phyloP scores from a whole-genome alignment of 2,797 vertebrate species.

The Saxicola maurus region DNA sequence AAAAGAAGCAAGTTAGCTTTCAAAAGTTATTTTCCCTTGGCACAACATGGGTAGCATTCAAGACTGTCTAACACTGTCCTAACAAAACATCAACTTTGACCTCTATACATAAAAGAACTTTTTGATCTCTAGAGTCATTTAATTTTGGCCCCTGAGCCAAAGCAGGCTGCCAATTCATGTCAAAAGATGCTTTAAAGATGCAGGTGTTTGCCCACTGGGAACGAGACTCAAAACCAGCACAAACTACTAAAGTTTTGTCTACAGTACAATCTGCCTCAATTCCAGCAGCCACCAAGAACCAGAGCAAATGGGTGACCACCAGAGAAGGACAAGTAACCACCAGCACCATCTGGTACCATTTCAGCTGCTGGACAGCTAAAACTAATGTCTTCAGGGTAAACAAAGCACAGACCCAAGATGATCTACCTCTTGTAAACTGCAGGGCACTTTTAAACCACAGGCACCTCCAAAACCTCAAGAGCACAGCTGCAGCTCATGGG shows the following conservation, averaged over 20 bases:
- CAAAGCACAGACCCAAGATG: accelerated
- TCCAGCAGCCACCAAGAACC: background rate
- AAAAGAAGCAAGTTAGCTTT: background rate
- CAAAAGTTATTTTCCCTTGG: background rate
- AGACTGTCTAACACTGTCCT: background rate
- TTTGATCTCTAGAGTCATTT: background rate
- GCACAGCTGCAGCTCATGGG: background rate
- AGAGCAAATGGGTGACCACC: background rate
- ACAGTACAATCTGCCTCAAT: background rate
- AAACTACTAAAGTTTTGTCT: background rate
- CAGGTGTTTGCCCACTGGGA: background rate
- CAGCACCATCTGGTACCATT: background rate
- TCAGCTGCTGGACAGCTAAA: background rate
- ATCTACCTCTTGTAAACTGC: background rate
- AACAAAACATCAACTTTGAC: background rate
- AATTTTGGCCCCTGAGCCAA: background rate
- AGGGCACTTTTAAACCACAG: background rate
- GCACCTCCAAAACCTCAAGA: background rate
- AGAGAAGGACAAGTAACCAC: background rate
- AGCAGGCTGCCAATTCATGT: background rate
- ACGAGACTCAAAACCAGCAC: background rate
- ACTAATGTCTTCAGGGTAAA: background rate
- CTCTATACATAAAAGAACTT: background rate
- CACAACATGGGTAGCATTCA: background rate
- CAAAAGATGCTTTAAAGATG: background rate